Evolutionary conservation across 2,888 invertebrate species (phyloP).

Genomic region (Clivina fossor): DNA sequence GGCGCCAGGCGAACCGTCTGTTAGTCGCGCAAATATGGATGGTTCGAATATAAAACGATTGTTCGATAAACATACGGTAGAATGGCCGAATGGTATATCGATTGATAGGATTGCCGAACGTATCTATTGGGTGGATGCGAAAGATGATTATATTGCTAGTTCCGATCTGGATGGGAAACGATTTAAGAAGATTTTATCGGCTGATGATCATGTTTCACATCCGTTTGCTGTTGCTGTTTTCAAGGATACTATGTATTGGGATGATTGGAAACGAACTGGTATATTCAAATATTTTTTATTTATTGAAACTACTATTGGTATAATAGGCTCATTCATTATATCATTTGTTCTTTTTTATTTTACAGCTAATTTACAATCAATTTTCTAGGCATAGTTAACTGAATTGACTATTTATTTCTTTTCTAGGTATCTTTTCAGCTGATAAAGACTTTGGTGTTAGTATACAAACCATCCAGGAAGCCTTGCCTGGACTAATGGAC

Average conservation of each 20-base stretch:
- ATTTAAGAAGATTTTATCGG: conserved; percentile 66
- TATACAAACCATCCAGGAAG: conserved; percentile 45
- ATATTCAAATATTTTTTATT: too few relatives aligned
- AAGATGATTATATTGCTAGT: conserved; percentile 77
- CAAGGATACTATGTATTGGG: conserved; percentile 86
- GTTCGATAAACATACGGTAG: conserved; percentile 67
- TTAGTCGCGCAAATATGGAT: conserved; percentile 78
- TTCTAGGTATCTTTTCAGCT: conserved; percentile 77
- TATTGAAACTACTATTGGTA: too few relatives aligned
- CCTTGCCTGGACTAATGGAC: conserved; percentile 76
- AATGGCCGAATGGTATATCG: conserved; percentile 85
- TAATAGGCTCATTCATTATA: too few relatives aligned
- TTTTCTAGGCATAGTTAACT: too few relatives aligned
- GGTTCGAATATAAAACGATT: conserved; percentile 68
- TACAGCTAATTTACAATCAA: too few relatives aligned
- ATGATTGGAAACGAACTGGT: conserved; percentile 81
- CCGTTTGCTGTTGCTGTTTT: conserved; percentile 85
- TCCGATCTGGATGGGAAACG: conserved; percentile 69
- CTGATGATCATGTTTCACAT: conserved; percentile 71
- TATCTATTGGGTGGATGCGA: conserved; percentile 87
- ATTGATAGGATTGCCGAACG: conserved; percentile 79
- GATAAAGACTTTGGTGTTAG: conserved; percentile 75
- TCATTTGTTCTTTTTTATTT: too few relatives aligned
- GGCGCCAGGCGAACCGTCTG: conserved; percentile 74
- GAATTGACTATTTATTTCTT: too few relatives aligned